Evolutionary conservation across 2,797 vertebrate genomes (phyloP).

Genomic region (Halcyon smyrnensis): DNA sequence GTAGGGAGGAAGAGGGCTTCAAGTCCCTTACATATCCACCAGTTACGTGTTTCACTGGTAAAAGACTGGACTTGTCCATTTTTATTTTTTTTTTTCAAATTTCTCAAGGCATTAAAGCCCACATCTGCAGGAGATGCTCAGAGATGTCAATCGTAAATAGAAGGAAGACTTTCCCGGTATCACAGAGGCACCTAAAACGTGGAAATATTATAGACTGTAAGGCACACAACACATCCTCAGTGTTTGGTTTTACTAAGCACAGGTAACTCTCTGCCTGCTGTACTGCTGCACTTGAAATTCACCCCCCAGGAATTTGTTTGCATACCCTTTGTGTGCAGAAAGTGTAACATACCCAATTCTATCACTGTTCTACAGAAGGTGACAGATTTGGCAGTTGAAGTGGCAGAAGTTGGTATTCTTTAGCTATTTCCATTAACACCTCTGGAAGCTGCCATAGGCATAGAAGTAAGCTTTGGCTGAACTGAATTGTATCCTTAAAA

Average conservation of each 20-base stretch:
- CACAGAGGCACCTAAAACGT: constrained; percentile 23
- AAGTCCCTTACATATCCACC: not conserved
- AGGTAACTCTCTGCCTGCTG: constrained; percentile 55
- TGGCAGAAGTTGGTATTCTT: constrained; percentile 64
- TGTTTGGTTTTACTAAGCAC: constrained; percentile 61
- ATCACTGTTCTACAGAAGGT: constrained; percentile 48
- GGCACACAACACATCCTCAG: constrained; percentile 23
- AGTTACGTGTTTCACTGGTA: not conserved
- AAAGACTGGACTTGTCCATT: constrained; percentile 17
- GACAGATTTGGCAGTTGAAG: constrained; percentile 61
- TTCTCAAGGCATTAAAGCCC: constrained; percentile 49
- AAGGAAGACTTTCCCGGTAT: constrained; percentile 25
- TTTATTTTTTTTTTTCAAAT: not conserved
- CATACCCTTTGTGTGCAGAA: constrained; percentile 58
- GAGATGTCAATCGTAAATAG: constrained; percentile 32
- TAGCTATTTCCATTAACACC: constrained; percentile 69
- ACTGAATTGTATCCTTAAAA: constrained; percentile 55
- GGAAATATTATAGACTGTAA: constrained; percentile 26
- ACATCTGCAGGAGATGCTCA: constrained; percentile 25
- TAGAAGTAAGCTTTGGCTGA: constrained; percentile 49
- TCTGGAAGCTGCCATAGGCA: constrained; percentile 55
- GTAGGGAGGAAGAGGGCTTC: not conserved
- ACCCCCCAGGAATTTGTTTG: constrained; percentile 40
- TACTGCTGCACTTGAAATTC: constrained; percentile 43
- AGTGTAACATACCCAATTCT: constrained; percentile 35